A percentile compares a stretch with the other conserved stretches of the same genome.
phyloP scores from a whole-genome alignment of 2,113 vertebrate genomes.

The Bubo blakistoni region DNA sequence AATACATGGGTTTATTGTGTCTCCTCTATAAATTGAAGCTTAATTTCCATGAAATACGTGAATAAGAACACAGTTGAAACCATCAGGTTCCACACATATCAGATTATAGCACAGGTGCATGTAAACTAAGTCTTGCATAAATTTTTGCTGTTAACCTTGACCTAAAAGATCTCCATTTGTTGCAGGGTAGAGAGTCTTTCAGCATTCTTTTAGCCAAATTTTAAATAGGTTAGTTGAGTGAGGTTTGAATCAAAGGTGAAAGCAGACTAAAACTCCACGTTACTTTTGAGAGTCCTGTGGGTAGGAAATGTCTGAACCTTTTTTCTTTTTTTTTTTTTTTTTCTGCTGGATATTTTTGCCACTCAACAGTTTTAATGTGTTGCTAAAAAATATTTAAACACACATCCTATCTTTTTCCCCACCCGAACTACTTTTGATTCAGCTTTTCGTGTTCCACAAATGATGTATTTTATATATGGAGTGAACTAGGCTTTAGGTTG shows the following conservation, averaged over 20 bases:
- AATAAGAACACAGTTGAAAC: conserved; percentile 57
- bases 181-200: not conserved
- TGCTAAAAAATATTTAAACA: not conserved
- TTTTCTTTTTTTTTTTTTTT: not conserved
- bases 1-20: conserved; percentile 46
- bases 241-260: not conserved
- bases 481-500: not conserved
- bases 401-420: not conserved
- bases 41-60: conserved; percentile 64
- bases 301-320: not conserved
- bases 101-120: conserved; percentile 73
- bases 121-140: conserved; percentile 65
- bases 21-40: conserved; percentile 47
- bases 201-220: not conserved
- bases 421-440: not conserved
- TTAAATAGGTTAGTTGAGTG: not conserved
- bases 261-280: not conserved
- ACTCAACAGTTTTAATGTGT: not conserved
- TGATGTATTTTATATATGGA: not conserved
- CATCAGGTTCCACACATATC: conserved; percentile 65
- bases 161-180: conserved; percentile 2
- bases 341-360: not conserved
- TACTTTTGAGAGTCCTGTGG: not conserved
- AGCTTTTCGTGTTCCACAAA: not conserved
- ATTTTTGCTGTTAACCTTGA: conserved; percentile 62